Evolutionary conservation across 2,797 vertebrate species (phyloP), one percentile per base, ranked within the genome.

Genomic region (Brachyrhaphis roseni): DNA sequence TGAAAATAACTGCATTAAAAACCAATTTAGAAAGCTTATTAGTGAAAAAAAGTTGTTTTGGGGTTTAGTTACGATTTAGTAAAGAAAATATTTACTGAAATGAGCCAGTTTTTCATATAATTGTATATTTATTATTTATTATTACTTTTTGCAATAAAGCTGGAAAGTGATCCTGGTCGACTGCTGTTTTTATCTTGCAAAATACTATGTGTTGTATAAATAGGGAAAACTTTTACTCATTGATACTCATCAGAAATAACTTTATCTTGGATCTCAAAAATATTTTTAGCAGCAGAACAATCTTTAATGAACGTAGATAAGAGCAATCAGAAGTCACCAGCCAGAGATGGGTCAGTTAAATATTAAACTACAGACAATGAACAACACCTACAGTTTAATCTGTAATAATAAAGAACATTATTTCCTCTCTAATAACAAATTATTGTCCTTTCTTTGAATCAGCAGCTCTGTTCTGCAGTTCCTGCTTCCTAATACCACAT

Each of bases 291-390:
- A 39, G 34, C 34, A 41, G 20, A 41, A 34, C 16, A 39, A 5
- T 39, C 15, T 23, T 73, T 51, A 79, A 62, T 74, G 20, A 78
- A 78, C 26, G 34, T 13, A 76, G 47, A 84, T 28, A 46, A 59
- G 71, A 73, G 34, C 16, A 68, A 72, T 77, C 34, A 76, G 43
- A 45, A 74, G 74, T 43, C 2, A 72, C 53, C 18, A 45, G 46
- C 74, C 1, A 1, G 55, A 66, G 76, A 74, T 11, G 36, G 55
- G n/a, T 74, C 70, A 64, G 80, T 85, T 78, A 88, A 89, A 84
- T 76, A 86, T 91, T 86, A 90, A 86, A 31, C 51, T 34, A 43
- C 78, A 53, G 76, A 76, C 82, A 72, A 39, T 79, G 20, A 78
- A 76, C 20, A 82, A 77, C 28, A 51, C 16, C 68, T 5, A 80